Percentiles rank a stretch among this genome's conserved stretches.
Evolutionary conservation across 2,888 invertebrate species (phyloP).

Genomic region (Venusia cambrica): DNA sequence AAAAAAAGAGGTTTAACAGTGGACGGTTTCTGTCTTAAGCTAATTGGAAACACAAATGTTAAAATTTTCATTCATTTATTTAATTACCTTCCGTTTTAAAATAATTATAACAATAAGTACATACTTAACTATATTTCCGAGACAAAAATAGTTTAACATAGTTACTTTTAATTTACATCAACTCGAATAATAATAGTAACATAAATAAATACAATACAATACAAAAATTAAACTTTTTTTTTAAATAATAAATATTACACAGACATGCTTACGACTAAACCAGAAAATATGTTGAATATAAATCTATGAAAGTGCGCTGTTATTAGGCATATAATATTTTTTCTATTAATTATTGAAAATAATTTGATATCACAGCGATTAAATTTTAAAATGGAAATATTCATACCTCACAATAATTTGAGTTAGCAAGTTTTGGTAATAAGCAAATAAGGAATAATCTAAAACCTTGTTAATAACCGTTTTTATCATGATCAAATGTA

Average conservation of each 20-base stretch:
- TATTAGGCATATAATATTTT: constrained; percentile 45
- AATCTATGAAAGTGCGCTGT: no score
- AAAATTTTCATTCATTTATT: constrained; percentile 39
- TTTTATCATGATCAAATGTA: no score
- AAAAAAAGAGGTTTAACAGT: no score
- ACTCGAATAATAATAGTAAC: constrained; percentile 36
- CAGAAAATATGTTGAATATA: constrained; percentile 2
- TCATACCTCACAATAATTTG: no score
- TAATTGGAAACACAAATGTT: no score
- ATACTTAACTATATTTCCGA: constrained; percentile 56
- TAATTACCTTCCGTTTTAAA: constrained; percentile 54
- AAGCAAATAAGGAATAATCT: no score
- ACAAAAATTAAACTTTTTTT: constrained; percentile 42
- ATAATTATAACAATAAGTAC: constrained; percentile 60
- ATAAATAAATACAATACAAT: constrained; percentile 58
- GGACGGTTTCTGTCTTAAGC: no score
- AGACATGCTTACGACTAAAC: constrained; percentile 61
- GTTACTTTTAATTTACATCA: constrained; percentile 42
- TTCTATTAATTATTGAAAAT: constrained; percentile 41
- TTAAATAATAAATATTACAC: constrained; percentile 49
- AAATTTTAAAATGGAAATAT: constrained; percentile 39
- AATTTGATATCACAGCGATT: constrained; percentile 76
- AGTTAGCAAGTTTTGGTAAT: no score
- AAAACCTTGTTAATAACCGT: no score
- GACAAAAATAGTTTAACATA: constrained; percentile 52